These are phyloP conservation scores for Drosophila fulvimacula DNA, from an alignment of 2,888 invertebrate species.

Conservation along the genomic window DNA sequence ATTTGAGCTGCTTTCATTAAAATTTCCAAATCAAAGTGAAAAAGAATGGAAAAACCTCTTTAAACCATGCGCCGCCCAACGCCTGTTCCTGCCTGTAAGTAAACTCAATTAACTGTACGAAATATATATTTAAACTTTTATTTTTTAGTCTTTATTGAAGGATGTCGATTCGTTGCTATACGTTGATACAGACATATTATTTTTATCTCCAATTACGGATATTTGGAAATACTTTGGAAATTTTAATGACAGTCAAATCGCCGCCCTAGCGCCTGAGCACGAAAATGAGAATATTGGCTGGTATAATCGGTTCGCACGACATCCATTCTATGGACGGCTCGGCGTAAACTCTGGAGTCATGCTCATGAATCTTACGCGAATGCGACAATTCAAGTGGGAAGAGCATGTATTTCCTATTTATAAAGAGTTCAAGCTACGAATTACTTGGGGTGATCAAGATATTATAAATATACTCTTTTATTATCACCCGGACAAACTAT, in stretches of 20 bases:
- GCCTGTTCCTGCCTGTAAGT: constrained; percentile 95
- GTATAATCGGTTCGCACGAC: constrained; percentile 97
- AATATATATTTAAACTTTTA: neutral
- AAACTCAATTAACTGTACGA: neutral
- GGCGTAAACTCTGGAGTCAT: constrained; percentile 98
- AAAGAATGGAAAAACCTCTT: constrained; percentile 95
- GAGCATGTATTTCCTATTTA: constrained; percentile 93
- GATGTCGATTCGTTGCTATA: constrained; percentile 95
- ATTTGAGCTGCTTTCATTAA: constrained; percentile 90
- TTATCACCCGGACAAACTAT: constrained; percentile 91
- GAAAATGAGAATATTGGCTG: constrained; percentile 97
- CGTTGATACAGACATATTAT: constrained; percentile 96
- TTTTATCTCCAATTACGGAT: constrained; percentile 92
- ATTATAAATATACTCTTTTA: constrained; percentile 94
- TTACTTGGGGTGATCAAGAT: constrained; percentile 99
- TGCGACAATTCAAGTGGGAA: constrained; percentile 94
- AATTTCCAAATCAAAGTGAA: constrained; percentile 90
- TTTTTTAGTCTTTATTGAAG: constrained; percentile 87
- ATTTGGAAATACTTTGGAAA: constrained; percentile 92
- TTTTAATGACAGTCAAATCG: constrained; percentile 94
- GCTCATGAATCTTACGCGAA: constrained; percentile 97
- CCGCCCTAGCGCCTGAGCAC: constrained; percentile 94
- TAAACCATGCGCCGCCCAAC: constrained; percentile 96
- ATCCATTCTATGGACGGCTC: constrained; percentile 93
- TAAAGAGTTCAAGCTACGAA: constrained; percentile 92